Evolutionary conservation across 2,888 invertebrate genomes (phyloP).

Genomic region (Augochlorella aurata): DNA sequence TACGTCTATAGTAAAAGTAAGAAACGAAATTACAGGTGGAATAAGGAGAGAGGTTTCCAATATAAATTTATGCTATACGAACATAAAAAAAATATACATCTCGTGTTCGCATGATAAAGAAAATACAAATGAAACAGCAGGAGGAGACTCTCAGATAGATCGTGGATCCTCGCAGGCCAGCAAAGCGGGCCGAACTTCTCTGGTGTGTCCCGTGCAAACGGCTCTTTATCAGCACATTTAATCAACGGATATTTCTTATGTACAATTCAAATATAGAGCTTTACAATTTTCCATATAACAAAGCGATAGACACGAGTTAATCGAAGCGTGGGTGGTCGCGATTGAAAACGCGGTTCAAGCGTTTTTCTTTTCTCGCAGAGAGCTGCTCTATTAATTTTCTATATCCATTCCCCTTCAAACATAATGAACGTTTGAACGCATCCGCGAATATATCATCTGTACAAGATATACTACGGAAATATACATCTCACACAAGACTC

Average conservation of each 20-base stretch:
- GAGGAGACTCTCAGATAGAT: slow-evolving; percentile 30
- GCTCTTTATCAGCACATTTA: slow-evolving; percentile 53
- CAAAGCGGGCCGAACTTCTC: slow-evolving; percentile 41
- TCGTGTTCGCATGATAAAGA: slow-evolving; percentile 54
- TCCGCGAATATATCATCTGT: slow-evolving; percentile 62
- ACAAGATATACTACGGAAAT: slow-evolving; percentile 68
- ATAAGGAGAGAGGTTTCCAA: slow-evolving; percentile 38
- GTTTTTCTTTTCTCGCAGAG: slow-evolving; percentile 39
- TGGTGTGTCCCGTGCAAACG: slow-evolving; percentile 39
- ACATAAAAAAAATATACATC: slow-evolving; percentile 67
- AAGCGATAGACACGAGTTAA: slow-evolving; percentile 41
- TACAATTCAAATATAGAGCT: slow-evolving; percentile 73
- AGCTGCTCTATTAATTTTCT: slow-evolving; percentile 55
- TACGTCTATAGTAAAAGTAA: slow-evolving; percentile 5
- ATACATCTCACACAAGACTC: slow-evolving; percentile 66
- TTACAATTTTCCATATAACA: slow-evolving; percentile 60
- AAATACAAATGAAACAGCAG: slow-evolving; percentile 47
- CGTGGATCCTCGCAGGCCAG: slow-evolving; percentile 50
- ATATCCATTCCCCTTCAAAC: slow-evolving; percentile 18
- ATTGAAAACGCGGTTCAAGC: slow-evolving; percentile 53
- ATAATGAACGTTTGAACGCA: slow-evolving; percentile 54
- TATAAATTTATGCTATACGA: slow-evolving; percentile 63
- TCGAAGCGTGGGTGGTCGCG: slow-evolving; percentile 38
- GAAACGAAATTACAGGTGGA: slow-evolving; percentile 36
- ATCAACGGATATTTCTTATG: slow-evolving; percentile 68